Base-by-base conservation (phyloP, 1,140 invertebrate species). In the Bombyx mandarina region DNA sequence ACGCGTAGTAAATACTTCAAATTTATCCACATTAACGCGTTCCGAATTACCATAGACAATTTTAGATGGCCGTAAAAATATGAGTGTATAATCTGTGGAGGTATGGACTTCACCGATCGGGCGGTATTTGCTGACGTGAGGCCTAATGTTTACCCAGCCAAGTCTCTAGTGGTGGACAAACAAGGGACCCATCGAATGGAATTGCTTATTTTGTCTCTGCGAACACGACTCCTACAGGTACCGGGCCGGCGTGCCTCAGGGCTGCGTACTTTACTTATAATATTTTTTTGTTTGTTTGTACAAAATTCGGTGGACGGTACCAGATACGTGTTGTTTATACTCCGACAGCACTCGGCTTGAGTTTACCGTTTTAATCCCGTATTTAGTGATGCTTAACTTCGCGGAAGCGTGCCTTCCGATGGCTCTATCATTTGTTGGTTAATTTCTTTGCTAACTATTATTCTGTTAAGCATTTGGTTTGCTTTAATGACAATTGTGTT, bases 181-280 rank as follows among this genome's bases (percentile, higher is more conserved):
- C 78, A 87, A 70, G 70, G 76, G 77, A 76, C 79, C 75, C 75
- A 83, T 82, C 79, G 78, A 66, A 77, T 74, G 79, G 80, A 85
- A 85, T 86, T 86, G 82, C 83, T 85, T 85, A 87, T 87, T 87
- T 87, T 86, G 80, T 85, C 81, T 83, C 73, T 77, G 74, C 80
- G 77, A 82, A 84, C 79, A 82, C 70, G 71, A 67, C 78, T 72
- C 77, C 71, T 71, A 72, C 65, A 69, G 77, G 60, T 56, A 61
- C 79, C 78, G 78, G 66, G 63, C 60, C 60, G 66, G 68, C 65
- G 69, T 79, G 67, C 79, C 75, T 54, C 77, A 72, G 70, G 78
- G 77, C 59, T 69, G 57, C 63, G 22, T 45, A 43, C 52, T 60
- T 77, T 44, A 56, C 62, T 77, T 44, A 60, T 71, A 60, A 71